Base-by-base conservation (phyloP, 2,113 vertebrate genomes). In the Siphamia tubifer region DNA sequence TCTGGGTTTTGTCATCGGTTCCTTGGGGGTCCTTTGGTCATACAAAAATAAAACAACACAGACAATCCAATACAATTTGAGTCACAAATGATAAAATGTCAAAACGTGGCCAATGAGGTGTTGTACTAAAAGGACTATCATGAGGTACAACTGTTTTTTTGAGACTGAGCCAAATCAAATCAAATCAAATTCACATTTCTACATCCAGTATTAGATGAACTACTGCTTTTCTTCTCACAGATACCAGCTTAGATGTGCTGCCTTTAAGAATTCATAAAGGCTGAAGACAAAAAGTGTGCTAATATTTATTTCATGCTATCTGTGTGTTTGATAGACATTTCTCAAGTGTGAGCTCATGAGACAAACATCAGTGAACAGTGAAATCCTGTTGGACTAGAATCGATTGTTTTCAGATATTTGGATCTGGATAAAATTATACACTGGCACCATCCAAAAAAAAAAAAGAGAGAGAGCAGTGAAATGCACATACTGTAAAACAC, bases 1-100 rank as follows among this genome's bases (percentile, higher is more conserved):
- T 67, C 58, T 48, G 31, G 11, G 64, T 42, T 62, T 56, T 60
- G 71, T 81, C 81, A 79, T 70, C 60, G 68, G 42, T 76, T 71
- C 55, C 67, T 44, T 44, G 27, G 11, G 61, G 84, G 77, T 25
- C 64, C 28, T 51, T 51, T 4, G 31, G 49, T 70, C 67, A 73
- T 51, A 38, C 62, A 49, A 47, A 56, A 66, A 53, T 10, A 27
- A 62, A 24, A 49, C 12, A n/a, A 0, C 47, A 64, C 45, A 57
- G 21, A 75, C 56, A 80, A 17, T 31, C 39, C 7, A 52, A 67
- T 64, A 76, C 58, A 45, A 51, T 77, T 62, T 12, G 24, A 51
- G 67, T 78, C 70, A 74, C 35, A 71, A 76, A 38, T 5, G 1
- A 70, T 72, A 52, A 76, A 68, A 71, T 31, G 40, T 67, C 47